phyloP scores from a whole-genome alignment of 2,113 vertebrate species.

The Scomber scombrus region DNA sequence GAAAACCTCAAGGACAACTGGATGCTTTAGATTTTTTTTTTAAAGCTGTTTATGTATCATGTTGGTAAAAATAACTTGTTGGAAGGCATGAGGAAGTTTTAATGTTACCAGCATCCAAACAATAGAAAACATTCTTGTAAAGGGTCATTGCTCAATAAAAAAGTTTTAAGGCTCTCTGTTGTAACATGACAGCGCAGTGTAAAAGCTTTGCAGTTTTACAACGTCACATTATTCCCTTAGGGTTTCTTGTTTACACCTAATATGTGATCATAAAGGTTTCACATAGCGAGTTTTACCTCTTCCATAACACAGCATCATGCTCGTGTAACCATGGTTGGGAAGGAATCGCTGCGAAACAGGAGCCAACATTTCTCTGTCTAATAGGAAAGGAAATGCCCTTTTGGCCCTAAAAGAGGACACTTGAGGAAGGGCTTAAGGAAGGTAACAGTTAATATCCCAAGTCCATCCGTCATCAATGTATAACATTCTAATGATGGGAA shows the following conservation, averaged over 20 bases:
- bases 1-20: conserved; percentile 52
- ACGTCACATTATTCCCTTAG: conserved; percentile 58
- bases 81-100: conserved; percentile 15
- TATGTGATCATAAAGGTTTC: conserved; percentile 56
- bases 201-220: conserved; percentile 66
- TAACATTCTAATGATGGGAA: conserved; percentile 75
- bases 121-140: conserved; percentile 56
- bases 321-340: conserved; percentile 9
- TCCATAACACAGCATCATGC: conserved; percentile 22
- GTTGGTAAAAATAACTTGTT: conserved; percentile 40
- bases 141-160: conserved; percentile 48
- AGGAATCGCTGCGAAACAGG: not conserved
- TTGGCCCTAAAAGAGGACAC: conserved; percentile 41
- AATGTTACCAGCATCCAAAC: conserved; percentile 39
- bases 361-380: conserved; percentile 26
- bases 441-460: conserved; percentile 47
- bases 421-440: conserved; percentile 48
- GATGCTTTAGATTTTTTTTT: conserved; percentile 39
- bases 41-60: conserved; percentile 47
- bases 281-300: conserved; percentile 17
- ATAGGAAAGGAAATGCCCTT: conserved; percentile 54
- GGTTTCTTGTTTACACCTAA: conserved; percentile 67
- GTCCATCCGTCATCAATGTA: conserved; percentile 58
- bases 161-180: conserved; percentile 7
- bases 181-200: conserved; percentile 31